phyloP scores from a whole-genome alignment of 2,888 invertebrate species.

The Hyposoter didymator region DNA sequence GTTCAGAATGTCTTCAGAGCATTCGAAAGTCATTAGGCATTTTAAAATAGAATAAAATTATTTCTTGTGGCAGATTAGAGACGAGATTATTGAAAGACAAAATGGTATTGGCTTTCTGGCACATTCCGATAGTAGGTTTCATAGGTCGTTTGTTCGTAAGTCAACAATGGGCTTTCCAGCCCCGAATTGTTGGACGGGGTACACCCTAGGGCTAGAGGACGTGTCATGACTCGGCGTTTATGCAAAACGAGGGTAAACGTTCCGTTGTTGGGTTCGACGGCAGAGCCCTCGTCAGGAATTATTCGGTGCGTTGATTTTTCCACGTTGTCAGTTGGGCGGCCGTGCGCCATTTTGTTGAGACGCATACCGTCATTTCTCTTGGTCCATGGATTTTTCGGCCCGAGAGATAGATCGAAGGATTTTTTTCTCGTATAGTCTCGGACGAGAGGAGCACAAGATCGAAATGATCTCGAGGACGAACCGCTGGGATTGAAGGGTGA shows the following conservation, averaged over 20 bases:
- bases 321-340: constrained; percentile 27
- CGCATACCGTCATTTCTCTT: constrained; percentile 57
- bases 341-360: constrained; percentile 20
- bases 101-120: neutral
- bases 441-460: constrained; percentile 38
- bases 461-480: constrained; percentile 26
- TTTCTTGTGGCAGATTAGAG: constrained; percentile 8
- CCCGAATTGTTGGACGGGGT: neutral
- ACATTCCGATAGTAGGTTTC: constrained; percentile 29
- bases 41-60: neutral
- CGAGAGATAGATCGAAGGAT: constrained; percentile 55
- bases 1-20: neutral
- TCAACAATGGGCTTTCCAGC: constrained; percentile 52
- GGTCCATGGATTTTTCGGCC: constrained; percentile 73
- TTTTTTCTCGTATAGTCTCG: constrained; percentile 41
- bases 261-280: constrained; percentile 79
- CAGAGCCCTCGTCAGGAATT: constrained; percentile 58
- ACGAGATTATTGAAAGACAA: neutral
- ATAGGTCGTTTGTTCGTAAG: constrained; percentile 3
- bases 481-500: constrained; percentile 76
- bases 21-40: neutral
- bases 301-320: constrained; percentile 33
- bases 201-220: constrained; percentile 42
- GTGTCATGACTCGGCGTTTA: constrained; percentile 79
- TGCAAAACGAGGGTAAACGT: constrained; percentile 82